A percentile compares a stretch with the other conserved stretches of the same genome.
Conservation (phyloP, 2,888 invertebrate genomes). For the Anagyrus pseudococci region DNA sequence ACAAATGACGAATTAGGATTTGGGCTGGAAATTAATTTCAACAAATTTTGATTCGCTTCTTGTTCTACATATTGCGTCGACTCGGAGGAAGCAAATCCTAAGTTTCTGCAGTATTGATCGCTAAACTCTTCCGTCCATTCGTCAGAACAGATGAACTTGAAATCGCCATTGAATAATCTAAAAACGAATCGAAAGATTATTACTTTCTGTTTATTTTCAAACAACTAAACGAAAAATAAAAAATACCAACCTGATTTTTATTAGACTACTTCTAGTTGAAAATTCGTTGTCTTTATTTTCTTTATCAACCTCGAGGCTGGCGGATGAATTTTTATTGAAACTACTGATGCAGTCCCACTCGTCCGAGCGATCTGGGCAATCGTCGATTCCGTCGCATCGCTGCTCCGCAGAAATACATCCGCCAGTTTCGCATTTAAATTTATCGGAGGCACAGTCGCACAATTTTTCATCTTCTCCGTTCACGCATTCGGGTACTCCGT, state of each 20-base stretch:
- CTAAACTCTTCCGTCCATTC: conserved; percentile 66
- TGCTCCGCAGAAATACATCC: conserved; percentile 65
- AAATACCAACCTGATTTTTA: conserved; percentile 33
- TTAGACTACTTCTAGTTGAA: conserved; percentile 13
- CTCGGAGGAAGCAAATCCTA: conserved; percentile 65
- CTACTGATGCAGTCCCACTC: conserved; percentile 67
- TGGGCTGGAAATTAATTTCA: conserved; percentile 52
- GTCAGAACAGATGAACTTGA: conserved; percentile 65
- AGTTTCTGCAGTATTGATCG: conserved; percentile 64
- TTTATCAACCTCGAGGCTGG: conserved; percentile 18
- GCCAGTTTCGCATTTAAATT: conserved; percentile 67
- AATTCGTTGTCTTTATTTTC: conserved; percentile 35
- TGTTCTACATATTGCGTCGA: conserved; percentile 60
- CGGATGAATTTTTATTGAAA: conserved; percentile 25
- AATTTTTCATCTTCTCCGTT: conserved; percentile 68
- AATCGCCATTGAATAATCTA: conserved; percentile 53
- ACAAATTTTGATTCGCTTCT: conserved; percentile 62
- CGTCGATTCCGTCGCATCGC: conserved; percentile 68
- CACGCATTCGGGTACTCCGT: conserved; percentile 67
- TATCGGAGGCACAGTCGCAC: conserved; percentile 66
- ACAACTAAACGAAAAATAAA: not conserved
- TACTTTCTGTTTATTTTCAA: not conserved
- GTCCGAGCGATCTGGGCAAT: conserved; percentile 70
- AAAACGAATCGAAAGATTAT: conserved; percentile 14
- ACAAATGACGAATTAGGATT: conserved; percentile 55